These are phyloP conservation scores for Camptogramma bilineatum DNA, from an alignment of 2,888 invertebrate species.

Conservation along the genomic window DNA sequence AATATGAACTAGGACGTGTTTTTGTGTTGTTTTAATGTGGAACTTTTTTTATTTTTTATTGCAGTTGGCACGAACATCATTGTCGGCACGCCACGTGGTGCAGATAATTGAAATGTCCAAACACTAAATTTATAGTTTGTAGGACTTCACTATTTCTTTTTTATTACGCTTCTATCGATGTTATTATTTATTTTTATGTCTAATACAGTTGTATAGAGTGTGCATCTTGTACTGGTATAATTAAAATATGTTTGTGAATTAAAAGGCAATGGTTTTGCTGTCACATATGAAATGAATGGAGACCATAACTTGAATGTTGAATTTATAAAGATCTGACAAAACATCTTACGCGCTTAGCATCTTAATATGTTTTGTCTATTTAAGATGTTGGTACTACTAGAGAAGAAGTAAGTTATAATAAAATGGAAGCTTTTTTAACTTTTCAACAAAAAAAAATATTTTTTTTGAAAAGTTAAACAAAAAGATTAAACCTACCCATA, in stretches of 20 bases:
- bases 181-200: conserved; percentile 44
- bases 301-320: no score
- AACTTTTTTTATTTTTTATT: conserved; percentile 72
- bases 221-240: conserved; percentile 20
- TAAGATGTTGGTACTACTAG: no score
- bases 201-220: conserved; percentile 5
- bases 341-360: no score
- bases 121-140: conserved; percentile 79
- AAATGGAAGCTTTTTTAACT: no score
- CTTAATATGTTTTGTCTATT: no score
- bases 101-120: conserved; percentile 84
- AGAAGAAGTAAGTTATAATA: no score
- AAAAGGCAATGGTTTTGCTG: background rate
- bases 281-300: background rate
- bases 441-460: no score
- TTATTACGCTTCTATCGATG: conserved; percentile 58
- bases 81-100: conserved; percentile 80
- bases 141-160: conserved; percentile 70
- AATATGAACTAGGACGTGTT: conserved; percentile 58
- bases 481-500: no score
- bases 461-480: no score
- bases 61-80: conserved; percentile 79
- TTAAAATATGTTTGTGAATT: conserved; percentile 20
- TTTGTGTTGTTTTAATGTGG: conserved; percentile 60
- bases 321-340: no score